phyloP scores from a whole-genome alignment of 2,888 invertebrate genomes.

The Spodoptera exigua region DNA sequence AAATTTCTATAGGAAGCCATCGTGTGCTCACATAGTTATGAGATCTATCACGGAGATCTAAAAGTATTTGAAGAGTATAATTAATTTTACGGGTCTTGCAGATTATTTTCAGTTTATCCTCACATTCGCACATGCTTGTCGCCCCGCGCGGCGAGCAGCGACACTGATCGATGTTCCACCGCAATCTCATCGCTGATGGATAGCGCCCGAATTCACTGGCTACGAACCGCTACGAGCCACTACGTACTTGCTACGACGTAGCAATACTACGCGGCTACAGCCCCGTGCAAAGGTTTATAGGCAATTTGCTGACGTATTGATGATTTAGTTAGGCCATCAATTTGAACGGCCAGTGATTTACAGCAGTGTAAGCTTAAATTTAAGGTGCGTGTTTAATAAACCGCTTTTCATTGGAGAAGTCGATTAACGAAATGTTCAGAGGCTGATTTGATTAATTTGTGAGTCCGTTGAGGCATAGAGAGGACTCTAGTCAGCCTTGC shows the following conservation, averaged over 20 bases:
- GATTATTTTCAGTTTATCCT: constrained; percentile 10
- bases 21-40: too few relatives aligned
- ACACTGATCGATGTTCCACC: constrained; percentile 63
- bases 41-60: too few relatives aligned
- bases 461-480: too few relatives aligned
- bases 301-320: constrained; percentile 45
- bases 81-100: too few relatives aligned
- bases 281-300: constrained; percentile 14
- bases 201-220: constrained; percentile 45
- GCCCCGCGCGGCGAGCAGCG: constrained; percentile 39
- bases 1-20: too few relatives aligned
- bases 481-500: too few relatives aligned
- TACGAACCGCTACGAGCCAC: constrained; percentile 35
- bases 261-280: constrained; percentile 42
- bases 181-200: constrained; percentile 63
- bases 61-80: too few relatives aligned
- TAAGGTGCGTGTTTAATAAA: constrained; percentile 2
- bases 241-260: constrained; percentile 36
- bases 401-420: background rate
- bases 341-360: constrained; percentile 26
- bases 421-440: too few relatives aligned
- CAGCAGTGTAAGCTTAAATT: constrained; percentile 7
- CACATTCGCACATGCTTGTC: constrained; percentile 13
- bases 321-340: constrained; percentile 44
- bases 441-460: too few relatives aligned